These are phyloP conservation scores for Papilio helenus DNA, from an alignment of 1,140 invertebrate genomes.

Conservation along the genomic window DNA sequence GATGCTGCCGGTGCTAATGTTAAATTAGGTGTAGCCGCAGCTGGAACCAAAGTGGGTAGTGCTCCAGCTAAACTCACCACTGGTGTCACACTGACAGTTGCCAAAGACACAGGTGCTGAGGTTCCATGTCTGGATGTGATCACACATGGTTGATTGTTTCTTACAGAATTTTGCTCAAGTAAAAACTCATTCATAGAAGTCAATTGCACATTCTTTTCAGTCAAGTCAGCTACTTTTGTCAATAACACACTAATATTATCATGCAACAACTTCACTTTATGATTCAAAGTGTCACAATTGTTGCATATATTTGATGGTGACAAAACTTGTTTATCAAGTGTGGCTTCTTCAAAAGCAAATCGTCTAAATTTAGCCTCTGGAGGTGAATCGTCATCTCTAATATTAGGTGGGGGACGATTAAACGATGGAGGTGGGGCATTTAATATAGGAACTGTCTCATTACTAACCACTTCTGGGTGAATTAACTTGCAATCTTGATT, in stretches of 20 bases:
- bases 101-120: constrained; percentile 76
- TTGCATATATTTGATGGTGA: constrained; percentile 57
- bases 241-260: constrained; percentile 77
- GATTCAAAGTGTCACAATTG: constrained; percentile 72
- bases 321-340: constrained; percentile 63
- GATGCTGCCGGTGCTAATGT: constrained; percentile 74
- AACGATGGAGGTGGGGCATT: constrained; percentile 59
- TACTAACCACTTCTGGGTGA: constrained; percentile 60
- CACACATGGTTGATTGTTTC: constrained; percentile 73
- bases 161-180: constrained; percentile 70
- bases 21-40: constrained; percentile 70
- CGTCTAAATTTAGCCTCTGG: constrained; percentile 75
- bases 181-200: constrained; percentile 81
- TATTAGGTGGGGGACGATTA: constrained; percentile 57
- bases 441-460: constrained; percentile 53
- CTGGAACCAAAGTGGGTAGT: constrained; percentile 69
- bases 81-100: constrained; percentile 78
- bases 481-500: constrained; percentile 68
- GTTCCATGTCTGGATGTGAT: constrained; percentile 76
- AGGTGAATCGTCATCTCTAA: constrained; percentile 71
- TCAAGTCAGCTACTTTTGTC: constrained; percentile 75
- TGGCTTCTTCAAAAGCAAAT: constrained; percentile 65
- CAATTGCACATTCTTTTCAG: constrained; percentile 75
- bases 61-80: constrained; percentile 75
- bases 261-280: constrained; percentile 76